Conservation (phyloP, 2,797 vertebrate genomes). For the Pangasius mekongensis region DNA sequence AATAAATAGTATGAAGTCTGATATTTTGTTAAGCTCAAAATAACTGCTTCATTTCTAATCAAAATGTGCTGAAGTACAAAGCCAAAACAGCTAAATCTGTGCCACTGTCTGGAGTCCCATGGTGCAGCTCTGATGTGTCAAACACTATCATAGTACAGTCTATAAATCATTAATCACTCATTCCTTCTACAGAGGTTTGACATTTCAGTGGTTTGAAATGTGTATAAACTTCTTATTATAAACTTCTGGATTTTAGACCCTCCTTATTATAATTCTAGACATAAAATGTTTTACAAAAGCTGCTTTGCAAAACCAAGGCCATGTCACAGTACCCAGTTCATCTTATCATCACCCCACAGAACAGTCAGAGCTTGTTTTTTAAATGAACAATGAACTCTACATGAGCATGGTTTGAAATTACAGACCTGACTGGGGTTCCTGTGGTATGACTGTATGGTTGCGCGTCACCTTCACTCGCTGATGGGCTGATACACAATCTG, state of each 20-base stretch:
- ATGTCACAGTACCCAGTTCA: background rate
- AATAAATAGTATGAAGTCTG: background rate
- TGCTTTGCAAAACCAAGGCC: background rate
- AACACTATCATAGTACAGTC: background rate
- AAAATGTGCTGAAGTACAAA: background rate
- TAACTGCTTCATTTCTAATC: background rate
- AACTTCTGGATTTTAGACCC: background rate
- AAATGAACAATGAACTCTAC: background rate
- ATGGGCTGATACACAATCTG: conserved; percentile 81
- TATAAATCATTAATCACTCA: background rate
- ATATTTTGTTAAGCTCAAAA: background rate
- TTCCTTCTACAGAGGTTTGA: background rate
- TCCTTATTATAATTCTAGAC: background rate
- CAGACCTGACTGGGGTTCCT: conserved; percentile 46
- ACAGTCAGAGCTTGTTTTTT: background rate
- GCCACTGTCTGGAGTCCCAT: background rate
- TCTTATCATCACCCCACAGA: background rate
- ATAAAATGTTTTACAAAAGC: background rate
- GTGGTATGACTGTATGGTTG: conserved; percentile 71
- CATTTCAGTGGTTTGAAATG: background rate
- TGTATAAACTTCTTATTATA: too few relatives aligned
- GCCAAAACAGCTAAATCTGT: background rate
- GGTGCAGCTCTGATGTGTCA: background rate
- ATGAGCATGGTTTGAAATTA: background rate
- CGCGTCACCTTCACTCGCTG: conserved; percentile 83